These are phyloP conservation scores for Tenthredo scrophulariae DNA, from an alignment of 2,888 invertebrate species.

Conservation along the genomic window DNA sequence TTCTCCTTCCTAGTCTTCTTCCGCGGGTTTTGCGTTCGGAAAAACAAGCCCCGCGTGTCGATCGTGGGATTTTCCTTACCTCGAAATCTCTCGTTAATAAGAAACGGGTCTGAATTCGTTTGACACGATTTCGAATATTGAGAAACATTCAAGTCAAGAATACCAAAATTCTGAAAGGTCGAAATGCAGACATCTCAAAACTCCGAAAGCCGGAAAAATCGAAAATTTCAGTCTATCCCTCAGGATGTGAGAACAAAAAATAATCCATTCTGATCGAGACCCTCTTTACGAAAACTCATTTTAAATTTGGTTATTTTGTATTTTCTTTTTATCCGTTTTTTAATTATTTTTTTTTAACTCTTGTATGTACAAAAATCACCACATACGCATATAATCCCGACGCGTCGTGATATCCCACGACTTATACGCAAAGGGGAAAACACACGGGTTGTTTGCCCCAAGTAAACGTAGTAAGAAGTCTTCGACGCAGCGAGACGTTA, in stretches of 20 bases:
- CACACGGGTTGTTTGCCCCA: conserved; percentile 72
- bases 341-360: neutral
- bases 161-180: too few relatives aligned
- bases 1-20: conserved; percentile 27
- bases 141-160: too few relatives aligned
- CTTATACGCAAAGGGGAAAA: conserved; percentile 24
- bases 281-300: too few relatives aligned
- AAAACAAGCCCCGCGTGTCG: conserved; percentile 52
- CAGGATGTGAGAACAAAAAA: too few relatives aligned
- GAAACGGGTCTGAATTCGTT: too few relatives aligned
- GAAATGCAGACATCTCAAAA: too few relatives aligned
- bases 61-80: conserved; percentile 53
- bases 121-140: too few relatives aligned
- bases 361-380: neutral
- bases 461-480: conserved; percentile 70
- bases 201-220: too few relatives aligned
- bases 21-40: conserved; percentile 25
- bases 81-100: neutral
- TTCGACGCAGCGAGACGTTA: conserved; percentile 73
- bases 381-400: neutral
- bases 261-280: too few relatives aligned
- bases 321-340: neutral
- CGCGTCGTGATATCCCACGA: conserved; percentile 11
- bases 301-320: neutral
- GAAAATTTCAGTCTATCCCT: too few relatives aligned